Percentiles rank a stretch among this genome's conserved stretches.
Conservation (phyloP, 2,888 invertebrate species). For the Drosophila hawaiiensis region DNA sequence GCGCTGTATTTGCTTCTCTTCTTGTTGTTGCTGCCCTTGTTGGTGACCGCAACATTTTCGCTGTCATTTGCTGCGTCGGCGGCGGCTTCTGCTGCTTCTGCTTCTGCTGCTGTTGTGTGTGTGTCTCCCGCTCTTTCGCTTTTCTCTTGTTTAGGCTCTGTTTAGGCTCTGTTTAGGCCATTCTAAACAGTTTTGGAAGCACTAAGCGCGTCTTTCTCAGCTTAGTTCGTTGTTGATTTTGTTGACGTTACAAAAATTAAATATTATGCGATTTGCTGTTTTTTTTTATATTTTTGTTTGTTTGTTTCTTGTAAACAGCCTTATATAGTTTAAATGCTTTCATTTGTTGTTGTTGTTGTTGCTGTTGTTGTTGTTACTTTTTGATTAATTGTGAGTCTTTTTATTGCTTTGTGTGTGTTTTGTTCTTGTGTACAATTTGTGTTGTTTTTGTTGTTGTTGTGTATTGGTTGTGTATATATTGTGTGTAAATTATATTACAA, state of each 20-base stretch:
- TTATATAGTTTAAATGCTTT: constrained; percentile 61
- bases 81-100: constrained; percentile 14
- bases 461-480: constrained; percentile 8
- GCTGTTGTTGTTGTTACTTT: constrained; percentile 15
- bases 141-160: constrained; percentile 3
- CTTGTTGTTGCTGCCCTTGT: constrained; percentile 26
- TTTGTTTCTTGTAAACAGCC: constrained; percentile 38
- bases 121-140: constrained; percentile 10
- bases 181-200: constrained; percentile 37
- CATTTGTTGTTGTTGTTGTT: constrained; percentile 29
- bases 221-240: constrained; percentile 36
- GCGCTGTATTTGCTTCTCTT: constrained; percentile 32
- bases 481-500: constrained; percentile 33
- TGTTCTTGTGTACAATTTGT: constrained; percentile 1
- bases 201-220: constrained; percentile 24
- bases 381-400: constrained; percentile 62
- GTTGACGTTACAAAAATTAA: constrained; percentile 6
- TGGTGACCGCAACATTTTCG: constrained; percentile 63
- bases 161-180: constrained; percentile 11
- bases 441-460: constrained; percentile 14
- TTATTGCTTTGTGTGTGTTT: constrained; percentile 58
- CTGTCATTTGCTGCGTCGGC: constrained; percentile 31
- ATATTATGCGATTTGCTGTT: constrained; percentile 10
- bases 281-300: constrained; percentile 5
- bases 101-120: constrained; percentile 7